These are phyloP conservation scores for Psittacula cyanocephala DNA, from an alignment of 2,113 vertebrate genomes.

Conservation along the genomic window DNA sequence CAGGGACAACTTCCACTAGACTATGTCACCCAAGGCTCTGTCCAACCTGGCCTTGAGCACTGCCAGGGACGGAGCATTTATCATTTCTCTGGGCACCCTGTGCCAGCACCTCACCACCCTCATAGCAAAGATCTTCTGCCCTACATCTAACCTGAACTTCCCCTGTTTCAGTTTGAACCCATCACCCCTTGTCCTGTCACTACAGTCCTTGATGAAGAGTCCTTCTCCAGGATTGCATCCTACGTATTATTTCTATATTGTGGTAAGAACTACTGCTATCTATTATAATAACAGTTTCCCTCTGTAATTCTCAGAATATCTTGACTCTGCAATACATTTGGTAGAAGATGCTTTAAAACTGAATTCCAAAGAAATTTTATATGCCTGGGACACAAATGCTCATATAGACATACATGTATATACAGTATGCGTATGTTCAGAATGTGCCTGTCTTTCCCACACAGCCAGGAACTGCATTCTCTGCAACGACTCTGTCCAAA, in stretches of 20 bases:
- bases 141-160: background rate
- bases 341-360: background rate
- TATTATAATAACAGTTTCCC: background rate
- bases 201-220: background rate
- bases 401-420: no score
- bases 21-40: background rate
- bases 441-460: fast-evolving
- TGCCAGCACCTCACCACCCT: background rate
- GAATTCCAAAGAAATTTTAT: background rate
- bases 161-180: background rate
- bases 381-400: background rate
- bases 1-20: background rate
- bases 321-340: background rate
- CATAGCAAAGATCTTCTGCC: background rate
- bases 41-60: background rate
- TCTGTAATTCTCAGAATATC: background rate
- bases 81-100: background rate
- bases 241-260: background rate
- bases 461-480: background rate
- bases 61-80: background rate
- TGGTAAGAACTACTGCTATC: background rate
- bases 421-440: background rate
- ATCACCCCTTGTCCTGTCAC: background rate
- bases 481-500: background rate
- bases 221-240: background rate